Conservation (phyloP, 2,797 vertebrate genomes). For the Petrocephalus schoutedeni region DNA sequence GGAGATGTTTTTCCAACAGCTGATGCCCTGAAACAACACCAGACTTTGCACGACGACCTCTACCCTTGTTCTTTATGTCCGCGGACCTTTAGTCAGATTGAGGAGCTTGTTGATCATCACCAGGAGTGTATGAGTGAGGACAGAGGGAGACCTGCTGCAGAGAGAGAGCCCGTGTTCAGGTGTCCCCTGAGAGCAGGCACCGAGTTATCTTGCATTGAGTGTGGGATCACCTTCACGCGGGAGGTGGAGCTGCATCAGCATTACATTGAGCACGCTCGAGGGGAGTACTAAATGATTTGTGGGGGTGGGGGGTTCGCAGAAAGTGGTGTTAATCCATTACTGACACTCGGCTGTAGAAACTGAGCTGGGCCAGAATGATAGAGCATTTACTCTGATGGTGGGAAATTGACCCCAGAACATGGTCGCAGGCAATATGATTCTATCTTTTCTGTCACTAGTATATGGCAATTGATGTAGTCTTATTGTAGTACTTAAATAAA, state of each 20-base stretch:
- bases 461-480: constrained; percentile 1
- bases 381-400: neutral
- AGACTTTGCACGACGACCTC: constrained; percentile 46
- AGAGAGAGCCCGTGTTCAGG: constrained; percentile 30
- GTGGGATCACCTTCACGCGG: constrained; percentile 56
- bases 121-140: constrained; percentile 56
- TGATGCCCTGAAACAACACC: constrained; percentile 49
- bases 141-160: constrained; percentile 22
- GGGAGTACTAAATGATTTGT: constrained; percentile 29
- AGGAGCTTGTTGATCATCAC: constrained; percentile 60
- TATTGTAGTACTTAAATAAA: neutral
- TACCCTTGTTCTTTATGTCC: constrained; percentile 60
- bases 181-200: constrained; percentile 34
- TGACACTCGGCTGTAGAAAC: neutral
- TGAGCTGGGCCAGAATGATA: neutral
- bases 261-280: constrained; percentile 50
- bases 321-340: neutral
- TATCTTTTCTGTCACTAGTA: neutral
- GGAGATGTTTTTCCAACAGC: constrained; percentile 59
- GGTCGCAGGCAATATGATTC: neutral
- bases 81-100: constrained; percentile 53
- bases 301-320: neutral
- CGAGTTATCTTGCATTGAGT: constrained; percentile 58
- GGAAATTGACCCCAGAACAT: neutral
- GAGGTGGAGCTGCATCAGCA: constrained; percentile 62